Evolutionary conservation across 2,797 vertebrate species (phyloP).

Genomic region (Eidolon dupreanum): DNA sequence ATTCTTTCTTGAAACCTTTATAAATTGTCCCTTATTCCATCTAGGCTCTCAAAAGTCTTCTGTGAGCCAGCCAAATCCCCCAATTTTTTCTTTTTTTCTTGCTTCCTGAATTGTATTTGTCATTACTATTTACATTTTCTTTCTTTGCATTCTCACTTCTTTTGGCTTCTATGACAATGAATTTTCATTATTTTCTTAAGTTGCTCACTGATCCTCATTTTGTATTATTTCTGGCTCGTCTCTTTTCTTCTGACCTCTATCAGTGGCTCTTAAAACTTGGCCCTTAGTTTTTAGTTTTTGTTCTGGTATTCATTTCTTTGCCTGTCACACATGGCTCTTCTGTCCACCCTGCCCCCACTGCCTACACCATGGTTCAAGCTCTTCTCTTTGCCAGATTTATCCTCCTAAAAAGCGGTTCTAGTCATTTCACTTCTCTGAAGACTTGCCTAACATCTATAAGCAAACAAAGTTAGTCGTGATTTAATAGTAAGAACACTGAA

Average conservation of each 20-base stretch:
- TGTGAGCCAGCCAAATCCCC: neutral
- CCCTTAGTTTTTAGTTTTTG: neutral
- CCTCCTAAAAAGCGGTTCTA: neutral
- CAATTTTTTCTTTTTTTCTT: neutral
- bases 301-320: neutral
- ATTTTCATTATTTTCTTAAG: slow-evolving; percentile 10
- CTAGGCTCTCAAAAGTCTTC: neutral
- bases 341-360: neutral
- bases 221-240: slow-evolving; percentile 21
- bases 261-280: neutral
- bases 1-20: slow-evolving; percentile 26
- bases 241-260: neutral
- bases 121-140: slow-evolving; percentile 8
- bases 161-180: neutral
- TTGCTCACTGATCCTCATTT: neutral
- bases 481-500: neutral
- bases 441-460: neutral
- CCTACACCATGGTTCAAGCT: neutral
- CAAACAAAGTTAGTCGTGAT: neutral
- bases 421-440: neutral
- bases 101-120: neutral
- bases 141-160: slow-evolving; percentile 19
- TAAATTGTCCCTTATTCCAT: neutral
- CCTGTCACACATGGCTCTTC: neutral
- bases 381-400: neutral